phyloP scores from a whole-genome alignment of 2,113 vertebrate species.

The Scytalopus superciliaris region DNA sequence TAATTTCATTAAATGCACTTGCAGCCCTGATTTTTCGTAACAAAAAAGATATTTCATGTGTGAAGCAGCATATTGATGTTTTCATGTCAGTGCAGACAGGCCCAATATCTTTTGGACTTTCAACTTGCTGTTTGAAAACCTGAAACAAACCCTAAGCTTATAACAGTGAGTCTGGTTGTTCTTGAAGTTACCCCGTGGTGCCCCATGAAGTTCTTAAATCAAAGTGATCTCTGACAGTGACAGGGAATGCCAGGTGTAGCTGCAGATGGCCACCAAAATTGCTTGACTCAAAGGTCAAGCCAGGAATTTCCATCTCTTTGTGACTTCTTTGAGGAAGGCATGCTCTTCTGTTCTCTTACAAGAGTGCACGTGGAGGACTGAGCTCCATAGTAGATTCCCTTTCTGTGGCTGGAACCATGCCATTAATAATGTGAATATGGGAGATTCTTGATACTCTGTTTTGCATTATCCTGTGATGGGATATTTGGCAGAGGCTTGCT shows the following conservation, averaged over 20 bases:
- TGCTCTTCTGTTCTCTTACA: background rate
- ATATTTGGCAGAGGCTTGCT: background rate
- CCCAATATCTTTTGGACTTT: background rate
- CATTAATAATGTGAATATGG: background rate
- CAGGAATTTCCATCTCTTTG: background rate
- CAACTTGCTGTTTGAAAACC: background rate
- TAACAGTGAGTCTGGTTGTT: background rate
- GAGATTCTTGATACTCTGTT: background rate
- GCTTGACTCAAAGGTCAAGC: background rate
- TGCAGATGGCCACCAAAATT: background rate
- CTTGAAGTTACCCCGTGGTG: background rate
- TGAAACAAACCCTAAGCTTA: accelerated
- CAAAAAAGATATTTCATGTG: background rate
- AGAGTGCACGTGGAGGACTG: too few species aligned
- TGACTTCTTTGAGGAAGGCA: background rate
- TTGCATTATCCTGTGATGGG: background rate
- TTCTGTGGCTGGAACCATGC: background rate
- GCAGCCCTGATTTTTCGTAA: background rate
- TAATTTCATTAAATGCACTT: background rate
- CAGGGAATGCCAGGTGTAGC: background rate
- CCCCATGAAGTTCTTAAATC: background rate
- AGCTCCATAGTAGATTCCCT: background rate
- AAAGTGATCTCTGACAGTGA: background rate
- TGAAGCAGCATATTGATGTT: background rate
- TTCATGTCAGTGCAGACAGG: accelerated